These are phyloP conservation scores for Poliocrania exsul DNA, from an alignment of 2,797 vertebrate species.

Conservation along the genomic window DNA sequence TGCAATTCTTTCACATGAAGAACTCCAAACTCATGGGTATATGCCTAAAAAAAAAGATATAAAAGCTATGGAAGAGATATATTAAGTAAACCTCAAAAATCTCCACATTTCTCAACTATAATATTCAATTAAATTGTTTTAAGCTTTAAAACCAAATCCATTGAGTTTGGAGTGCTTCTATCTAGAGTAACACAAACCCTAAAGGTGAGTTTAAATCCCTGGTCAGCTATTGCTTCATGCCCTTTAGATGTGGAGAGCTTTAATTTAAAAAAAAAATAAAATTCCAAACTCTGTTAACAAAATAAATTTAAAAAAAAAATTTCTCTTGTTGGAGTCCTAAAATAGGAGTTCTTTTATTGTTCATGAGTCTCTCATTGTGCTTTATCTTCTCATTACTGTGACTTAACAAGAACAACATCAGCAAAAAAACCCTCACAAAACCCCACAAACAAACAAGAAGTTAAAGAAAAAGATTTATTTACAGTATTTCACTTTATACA, in stretches of 20 bases:
- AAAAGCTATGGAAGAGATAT: accelerated
- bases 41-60: not conserved
- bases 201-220: not conserved
- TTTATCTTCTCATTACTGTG: not conserved
- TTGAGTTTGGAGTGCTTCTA: not conserved
- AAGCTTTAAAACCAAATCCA: not conserved
- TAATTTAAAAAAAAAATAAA: not conserved
- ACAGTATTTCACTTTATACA: not conserved
- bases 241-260: not conserved
- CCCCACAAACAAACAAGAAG: not conserved
- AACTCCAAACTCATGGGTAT: not conserved
- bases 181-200: not conserved
- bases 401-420: not conserved
- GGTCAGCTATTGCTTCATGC: not conserved
- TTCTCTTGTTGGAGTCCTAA: accelerated
- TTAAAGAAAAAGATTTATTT: not conserved
- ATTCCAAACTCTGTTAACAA: not conserved
- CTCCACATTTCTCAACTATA: accelerated
- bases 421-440: not conserved
- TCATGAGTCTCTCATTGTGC: not conserved
- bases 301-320: not conserved
- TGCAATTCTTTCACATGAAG: not conserved
- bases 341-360: not conserved
- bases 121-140: not conserved
- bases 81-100: not conserved